Conservation (phyloP, 1,140 invertebrate species). For the Notospermus geniculatus region DNA sequence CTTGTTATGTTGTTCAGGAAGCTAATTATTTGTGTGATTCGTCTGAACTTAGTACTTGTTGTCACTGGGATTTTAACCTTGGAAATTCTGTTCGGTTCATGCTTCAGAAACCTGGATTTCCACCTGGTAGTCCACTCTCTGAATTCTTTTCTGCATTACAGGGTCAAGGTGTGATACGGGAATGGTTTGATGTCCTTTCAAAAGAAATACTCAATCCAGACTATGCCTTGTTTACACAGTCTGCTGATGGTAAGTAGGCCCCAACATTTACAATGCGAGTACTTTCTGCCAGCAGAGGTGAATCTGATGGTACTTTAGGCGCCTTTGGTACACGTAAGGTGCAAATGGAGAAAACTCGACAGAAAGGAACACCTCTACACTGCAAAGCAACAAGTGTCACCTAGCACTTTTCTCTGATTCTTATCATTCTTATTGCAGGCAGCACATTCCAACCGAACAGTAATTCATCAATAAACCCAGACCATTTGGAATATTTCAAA, state of each 20-base stretch:
- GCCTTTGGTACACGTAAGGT: too few species aligned
- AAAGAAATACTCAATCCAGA: slow-evolving; percentile 94
- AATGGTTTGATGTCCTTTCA: slow-evolving; percentile 92
- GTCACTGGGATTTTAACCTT: background rate
- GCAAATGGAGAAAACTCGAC: background rate
- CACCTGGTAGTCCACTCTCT: background rate
- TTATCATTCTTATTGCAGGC: slow-evolving; percentile 30
- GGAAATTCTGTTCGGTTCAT: too few species aligned
- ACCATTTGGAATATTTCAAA: slow-evolving; percentile 95
- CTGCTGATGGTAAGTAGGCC: slow-evolving; percentile 85
- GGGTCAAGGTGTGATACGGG: slow-evolving; percentile 90
- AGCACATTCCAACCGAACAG: slow-evolving; percentile 53
- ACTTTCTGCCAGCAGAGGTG: too few species aligned
- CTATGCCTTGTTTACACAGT: slow-evolving; percentile 90
- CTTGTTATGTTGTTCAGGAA: too few species aligned
- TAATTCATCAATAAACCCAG: slow-evolving; percentile 66
- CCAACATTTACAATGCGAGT: too few species aligned
- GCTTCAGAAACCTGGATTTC: too few species aligned
- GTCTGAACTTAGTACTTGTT: too few species aligned
- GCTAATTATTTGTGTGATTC: too few species aligned
- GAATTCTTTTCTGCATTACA: slow-evolving; percentile 47
- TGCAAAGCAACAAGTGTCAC: slow-evolving; percentile 23
- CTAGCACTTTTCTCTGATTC: slow-evolving; percentile 61
- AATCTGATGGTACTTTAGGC: too few species aligned
- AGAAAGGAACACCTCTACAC: background rate